Conservation (phyloP, 2,888 invertebrate genomes). For the Cataglyphis livida region DNA sequence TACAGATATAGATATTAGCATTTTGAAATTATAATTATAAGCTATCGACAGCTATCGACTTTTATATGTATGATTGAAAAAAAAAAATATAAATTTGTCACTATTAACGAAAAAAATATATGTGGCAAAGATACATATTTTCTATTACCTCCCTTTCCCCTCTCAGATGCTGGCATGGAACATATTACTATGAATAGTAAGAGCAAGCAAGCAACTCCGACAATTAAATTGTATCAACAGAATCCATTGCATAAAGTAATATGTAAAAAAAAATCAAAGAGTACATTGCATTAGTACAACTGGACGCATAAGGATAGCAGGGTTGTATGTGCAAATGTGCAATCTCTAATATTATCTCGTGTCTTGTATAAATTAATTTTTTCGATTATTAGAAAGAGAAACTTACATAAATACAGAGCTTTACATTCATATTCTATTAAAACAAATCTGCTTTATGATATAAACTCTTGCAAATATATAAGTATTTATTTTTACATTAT, state of each 20-base stretch:
- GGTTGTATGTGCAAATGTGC: slow-evolving; percentile 69
- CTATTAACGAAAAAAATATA: slow-evolving; percentile 55
- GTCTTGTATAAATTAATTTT: neutral
- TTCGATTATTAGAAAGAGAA: neutral
- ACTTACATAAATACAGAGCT: neutral
- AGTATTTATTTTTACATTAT: slow-evolving; percentile 4
- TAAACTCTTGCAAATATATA: neutral
- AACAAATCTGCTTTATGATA: slow-evolving; percentile 10
- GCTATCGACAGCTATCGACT: neutral
- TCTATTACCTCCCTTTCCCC: slow-evolving; percentile 88
- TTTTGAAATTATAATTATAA: neutral
- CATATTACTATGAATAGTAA: slow-evolving; percentile 84
- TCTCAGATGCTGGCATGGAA: slow-evolving; percentile 88
- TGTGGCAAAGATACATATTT: slow-evolving; percentile 73
- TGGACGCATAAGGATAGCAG: slow-evolving; percentile 82
- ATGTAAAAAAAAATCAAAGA: slow-evolving; percentile 55
- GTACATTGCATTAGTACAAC: slow-evolving; percentile 79
- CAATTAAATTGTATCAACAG: slow-evolving; percentile 51
- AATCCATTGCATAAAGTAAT: slow-evolving; percentile 35
- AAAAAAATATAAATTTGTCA: slow-evolving; percentile 19
- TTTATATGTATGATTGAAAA: neutral
- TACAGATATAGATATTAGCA: neutral
- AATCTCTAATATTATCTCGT: slow-evolving; percentile 49
- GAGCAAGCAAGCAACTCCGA: slow-evolving; percentile 74
- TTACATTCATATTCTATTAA: slow-evolving; percentile 26